These are phyloP conservation scores for Nipponia nippon DNA, from an alignment of 2,113 vertebrate genomes.

Conservation along the genomic window DNA sequence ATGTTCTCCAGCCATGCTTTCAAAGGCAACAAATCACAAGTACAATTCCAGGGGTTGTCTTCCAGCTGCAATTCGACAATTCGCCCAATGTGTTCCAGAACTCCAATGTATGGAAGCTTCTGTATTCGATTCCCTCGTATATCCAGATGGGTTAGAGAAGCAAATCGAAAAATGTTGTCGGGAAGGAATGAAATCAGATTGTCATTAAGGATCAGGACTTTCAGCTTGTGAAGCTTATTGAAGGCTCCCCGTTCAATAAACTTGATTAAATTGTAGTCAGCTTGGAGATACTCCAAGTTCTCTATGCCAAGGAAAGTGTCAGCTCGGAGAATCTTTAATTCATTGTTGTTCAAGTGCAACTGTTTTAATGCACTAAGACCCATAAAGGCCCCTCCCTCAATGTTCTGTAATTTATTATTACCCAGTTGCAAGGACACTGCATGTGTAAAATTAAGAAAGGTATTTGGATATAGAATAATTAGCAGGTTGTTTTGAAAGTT, in stretches of 20 bases:
- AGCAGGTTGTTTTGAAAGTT: constrained; percentile 98
- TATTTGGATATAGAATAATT: constrained; percentile 93
- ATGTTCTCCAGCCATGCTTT: constrained; percentile 99
- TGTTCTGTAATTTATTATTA: constrained; percentile 97
- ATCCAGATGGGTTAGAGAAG: constrained; percentile 97
- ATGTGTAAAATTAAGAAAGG: constrained; percentile 95
- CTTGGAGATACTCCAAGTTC: constrained; percentile 99
- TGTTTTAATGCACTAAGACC: constrained; percentile 95
- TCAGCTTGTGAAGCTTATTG: constrained; percentile 97
- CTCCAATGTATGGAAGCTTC: constrained; percentile 95
- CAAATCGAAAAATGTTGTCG: constrained; percentile 98
- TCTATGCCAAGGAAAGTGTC: constrained; percentile 98
- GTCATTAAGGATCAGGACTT: constrained; percentile 98
- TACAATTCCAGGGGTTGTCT: constrained; percentile 99
- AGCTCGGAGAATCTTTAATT: constrained; percentile 93
- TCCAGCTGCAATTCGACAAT: constrained; percentile 95
- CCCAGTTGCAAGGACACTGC: constrained; percentile 97
- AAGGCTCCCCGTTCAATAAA: constrained; percentile 97
- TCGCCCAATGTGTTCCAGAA: constrained; percentile 95
- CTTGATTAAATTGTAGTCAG: constrained; percentile 99
- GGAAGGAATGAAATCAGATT: constrained; percentile 94
- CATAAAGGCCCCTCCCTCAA: constrained; percentile 94
- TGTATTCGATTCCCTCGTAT: constrained; percentile 97
- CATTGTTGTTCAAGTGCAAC: constrained; percentile 98
- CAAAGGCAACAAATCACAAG: constrained; percentile 93